A percentile compares a stretch with the other conserved stretches of the same genome.
These are phyloP conservation scores for Danio jaintianensis DNA, from an alignment of 2,797 vertebrate species.

Conservation along the genomic window DNA sequence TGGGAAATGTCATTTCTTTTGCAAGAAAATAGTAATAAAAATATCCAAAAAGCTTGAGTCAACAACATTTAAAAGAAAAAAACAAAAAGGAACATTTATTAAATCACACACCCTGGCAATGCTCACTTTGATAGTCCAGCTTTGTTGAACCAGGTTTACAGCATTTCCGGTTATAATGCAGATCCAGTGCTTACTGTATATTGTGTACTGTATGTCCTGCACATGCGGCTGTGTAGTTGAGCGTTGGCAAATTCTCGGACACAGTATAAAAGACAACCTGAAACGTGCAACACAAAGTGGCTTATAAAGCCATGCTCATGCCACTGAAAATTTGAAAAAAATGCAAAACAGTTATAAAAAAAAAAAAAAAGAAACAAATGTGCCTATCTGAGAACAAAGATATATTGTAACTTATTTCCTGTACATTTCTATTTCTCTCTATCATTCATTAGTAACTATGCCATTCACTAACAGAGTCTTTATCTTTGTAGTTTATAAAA, in stretches of 20 bases:
- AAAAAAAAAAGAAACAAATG: slow-evolving; percentile 8
- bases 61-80: slow-evolving; percentile 7
- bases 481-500: slow-evolving; percentile 32
- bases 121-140: slow-evolving; percentile 13
- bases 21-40: slow-evolving; percentile 18
- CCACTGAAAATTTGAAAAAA: slow-evolving; percentile 34
- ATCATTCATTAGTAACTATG: slow-evolving; percentile 24
- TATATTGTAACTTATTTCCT: slow-evolving; percentile 42
- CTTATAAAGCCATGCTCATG: slow-evolving; percentile 33
- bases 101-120: slow-evolving; percentile 8
- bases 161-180: not conserved
- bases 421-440: slow-evolving; percentile 40
- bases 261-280: slow-evolving; percentile 31
- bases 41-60: slow-evolving; percentile 1
- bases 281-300: slow-evolving; percentile 12
- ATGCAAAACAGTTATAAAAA: slow-evolving; percentile 24
- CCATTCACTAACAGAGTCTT: not conserved
- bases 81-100: not conserved
- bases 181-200: slow-evolving; percentile 19
- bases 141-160: slow-evolving; percentile 51
- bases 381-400: slow-evolving; percentile 40
- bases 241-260: slow-evolving; percentile 32
- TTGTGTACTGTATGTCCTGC: slow-evolving; percentile 12
- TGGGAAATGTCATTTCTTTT: not conserved
- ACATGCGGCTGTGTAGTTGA: slow-evolving; percentile 18